Base-by-base conservation (phyloP, 2,113 vertebrate genomes). In the Pogona vitticeps region DNA sequence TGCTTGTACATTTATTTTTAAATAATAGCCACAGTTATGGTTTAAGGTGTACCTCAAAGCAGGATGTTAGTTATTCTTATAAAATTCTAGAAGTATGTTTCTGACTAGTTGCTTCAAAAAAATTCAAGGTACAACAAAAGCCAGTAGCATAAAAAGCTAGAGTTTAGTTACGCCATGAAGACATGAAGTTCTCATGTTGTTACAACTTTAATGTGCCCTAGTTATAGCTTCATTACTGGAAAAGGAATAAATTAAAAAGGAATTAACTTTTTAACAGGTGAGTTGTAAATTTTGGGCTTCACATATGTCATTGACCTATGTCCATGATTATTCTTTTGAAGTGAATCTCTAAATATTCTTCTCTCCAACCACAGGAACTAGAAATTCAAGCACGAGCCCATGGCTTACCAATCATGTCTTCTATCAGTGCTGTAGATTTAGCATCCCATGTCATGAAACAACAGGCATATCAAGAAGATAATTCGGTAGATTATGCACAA, bases 341-440 rank as follows among this genome's bases (percentile, higher is more conserved):
- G 38, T 79, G 26, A 38, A 80, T 77, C 63, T 61, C 56, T 91
- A 84, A 90, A 87, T 59, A 65, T 73, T 91, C 42, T 94, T 89
- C 0, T 93, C 94, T 93, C 52, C 68, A 91, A 91, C 87, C 81
- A 52, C 94, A 99, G 99, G 99, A 99, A 93, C 95, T 99, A 90
- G 99, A 99, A 96, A 98, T 99, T 88, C 99, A 99, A 91, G 98
- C 98, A 18, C 97, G 97, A 78, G 98, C 98, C 40, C 98, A 99
- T 0, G 98, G 98, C 75, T 96, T 99, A 76, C 98, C 98, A 79
- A 94, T 94, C 91, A 95, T 98, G 95, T 92, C 97, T 87, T 93
- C 97, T 0, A 89, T 97, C 90, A 96, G 96, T 12, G 89, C 96
- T 0, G 94, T 94, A 0, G 98, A 99, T 78, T 91, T 98, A 63